phyloP scores from a whole-genome alignment of 37 sponge, comb jelly and placozoan species.

The Beroe ovata region DNA sequence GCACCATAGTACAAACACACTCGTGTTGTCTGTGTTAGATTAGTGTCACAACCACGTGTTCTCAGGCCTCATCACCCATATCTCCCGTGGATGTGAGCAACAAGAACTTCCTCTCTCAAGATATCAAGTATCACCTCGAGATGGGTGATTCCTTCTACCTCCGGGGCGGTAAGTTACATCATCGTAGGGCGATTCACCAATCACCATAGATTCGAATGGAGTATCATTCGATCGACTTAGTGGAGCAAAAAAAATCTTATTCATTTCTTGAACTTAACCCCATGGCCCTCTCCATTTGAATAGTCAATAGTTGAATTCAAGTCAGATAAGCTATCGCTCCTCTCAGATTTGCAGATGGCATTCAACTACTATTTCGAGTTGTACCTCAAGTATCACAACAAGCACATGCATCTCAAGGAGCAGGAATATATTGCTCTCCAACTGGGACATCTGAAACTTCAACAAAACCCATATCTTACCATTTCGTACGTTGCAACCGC shows the following conservation, averaged over 20 bases:
- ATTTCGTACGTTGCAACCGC: not conserved
- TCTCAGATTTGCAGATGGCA: conserved; percentile 1
- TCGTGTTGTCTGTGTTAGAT: too few relatives aligned
- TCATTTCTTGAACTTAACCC: too few relatives aligned
- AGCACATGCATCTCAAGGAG: conserved; percentile 13
- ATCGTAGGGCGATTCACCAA: too few relatives aligned
- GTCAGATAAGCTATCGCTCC: too few relatives aligned
- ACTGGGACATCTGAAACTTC: conserved; percentile 59
- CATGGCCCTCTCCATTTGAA: too few relatives aligned
- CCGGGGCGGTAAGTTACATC: conserved; percentile 45
- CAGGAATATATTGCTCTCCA: conserved; percentile 1
- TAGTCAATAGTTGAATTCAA: too few relatives aligned
- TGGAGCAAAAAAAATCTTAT: too few relatives aligned
- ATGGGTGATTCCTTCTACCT: conserved; percentile 38
- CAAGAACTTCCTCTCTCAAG: conserved; percentile 28
- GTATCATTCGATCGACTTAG: too few relatives aligned
- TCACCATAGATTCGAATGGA: too few relatives aligned
- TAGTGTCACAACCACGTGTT: too few relatives aligned
- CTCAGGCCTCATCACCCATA: not conserved
- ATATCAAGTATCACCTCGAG: conserved; percentile 38
- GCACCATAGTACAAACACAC: too few relatives aligned
- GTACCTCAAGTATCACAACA: conserved; percentile 32
- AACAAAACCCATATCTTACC: conserved; percentile 1
- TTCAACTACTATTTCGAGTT: conserved; percentile 63
- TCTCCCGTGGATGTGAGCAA: conserved; percentile 7